Percentiles rank a stretch among this genome's conserved stretches.
Conservation (phyloP, 2,113 vertebrate species). For the Pseudorasbora parva region DNA sequence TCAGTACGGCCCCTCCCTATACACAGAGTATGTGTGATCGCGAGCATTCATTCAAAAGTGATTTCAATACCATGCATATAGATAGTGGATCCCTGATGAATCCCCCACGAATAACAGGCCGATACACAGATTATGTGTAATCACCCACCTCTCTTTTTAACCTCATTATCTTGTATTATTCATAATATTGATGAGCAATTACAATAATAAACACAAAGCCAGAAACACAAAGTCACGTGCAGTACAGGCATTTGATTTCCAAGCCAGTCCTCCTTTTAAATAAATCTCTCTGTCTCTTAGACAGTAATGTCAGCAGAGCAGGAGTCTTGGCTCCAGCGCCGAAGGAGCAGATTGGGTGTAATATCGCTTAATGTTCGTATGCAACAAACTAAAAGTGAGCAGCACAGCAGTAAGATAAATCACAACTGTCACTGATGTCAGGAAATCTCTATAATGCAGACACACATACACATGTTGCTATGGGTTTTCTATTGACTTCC, state of each 20-base stretch:
- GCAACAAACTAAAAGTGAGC: slow-evolving; percentile 19
- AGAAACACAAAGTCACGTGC: neutral
- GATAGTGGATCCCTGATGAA: too few species aligned
- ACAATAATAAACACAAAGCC: neutral
- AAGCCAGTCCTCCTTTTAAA: neutral
- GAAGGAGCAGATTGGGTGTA: slow-evolving; percentile 1
- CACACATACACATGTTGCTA: neutral
- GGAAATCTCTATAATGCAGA: neutral
- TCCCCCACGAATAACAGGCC: too few species aligned
- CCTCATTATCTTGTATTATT: neutral
- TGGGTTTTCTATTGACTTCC: neutral
- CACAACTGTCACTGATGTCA: neutral
- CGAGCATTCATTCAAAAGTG: too few species aligned
- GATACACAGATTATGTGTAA: too few species aligned
- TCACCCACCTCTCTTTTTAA: neutral
- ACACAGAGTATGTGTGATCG: too few species aligned
- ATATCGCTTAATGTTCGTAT: slow-evolving; percentile 2
- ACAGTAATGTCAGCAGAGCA: slow-evolving; percentile 21
- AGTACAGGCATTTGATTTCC: neutral
- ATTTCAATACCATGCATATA: too few species aligned
- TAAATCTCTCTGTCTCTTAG: slow-evolving; percentile 3
- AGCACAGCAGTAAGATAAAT: slow-evolving; percentile 7
- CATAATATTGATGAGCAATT: neutral
- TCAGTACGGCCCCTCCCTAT: too few species aligned
- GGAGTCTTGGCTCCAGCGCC: neutral